Evolutionary conservation across 2,113 vertebrate species (phyloP).

Genomic region (human): GRCh38 chr1:33928001-33928500

Average conservation of each 20-base stretch:
- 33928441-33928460: not conserved
- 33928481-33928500: not conserved
- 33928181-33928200: rapidly evolving
- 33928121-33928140: not conserved
- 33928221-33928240: not conserved
- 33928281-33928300: too few relatives aligned
- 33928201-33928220: not conserved
- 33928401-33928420: not conserved
- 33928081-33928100: not conserved
- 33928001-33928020: not conserved
- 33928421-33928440: rapidly evolving
- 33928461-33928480: not conserved
- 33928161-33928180: not conserved
- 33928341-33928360: not conserved
- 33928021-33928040: rapidly evolving
- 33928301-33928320: not conserved
- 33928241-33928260: not conserved
- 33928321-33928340: not conserved
- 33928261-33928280: not conserved
- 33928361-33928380: not conserved
- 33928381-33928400: not conserved
- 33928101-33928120: rapidly evolving
- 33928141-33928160: rapidly evolving
- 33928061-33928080: not conserved
- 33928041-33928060: rapidly evolving